phyloP scores from a whole-genome alignment of 2,888 invertebrate species.

The Oxytorus armatus region DNA sequence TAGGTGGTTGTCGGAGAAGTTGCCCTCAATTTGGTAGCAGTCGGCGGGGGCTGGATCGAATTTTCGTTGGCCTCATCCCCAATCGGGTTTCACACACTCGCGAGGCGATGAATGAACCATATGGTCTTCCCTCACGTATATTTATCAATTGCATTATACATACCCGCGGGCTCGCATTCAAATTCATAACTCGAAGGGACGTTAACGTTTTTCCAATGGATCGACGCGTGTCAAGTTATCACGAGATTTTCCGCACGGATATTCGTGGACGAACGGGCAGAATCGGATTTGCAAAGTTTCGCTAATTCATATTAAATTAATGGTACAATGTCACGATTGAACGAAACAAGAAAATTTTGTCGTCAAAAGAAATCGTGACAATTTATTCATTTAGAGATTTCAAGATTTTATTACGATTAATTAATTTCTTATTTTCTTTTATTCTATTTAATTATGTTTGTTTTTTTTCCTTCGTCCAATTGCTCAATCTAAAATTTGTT shows the following conservation, averaged over 20 bases:
- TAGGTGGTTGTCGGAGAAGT: conserved; percentile 62
- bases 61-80: conserved; percentile 56
- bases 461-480: no score
- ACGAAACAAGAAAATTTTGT: no score
- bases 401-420: no score
- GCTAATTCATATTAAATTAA: no score
- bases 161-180: background rate
- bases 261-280: no score
- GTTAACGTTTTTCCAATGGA: background rate
- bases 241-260: background rate
- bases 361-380: no score
- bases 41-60: conserved; percentile 63
- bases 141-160: conserved; percentile 12
- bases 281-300: no score
- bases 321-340: no score
- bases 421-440: no score
- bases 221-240: background rate
- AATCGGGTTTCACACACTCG: conserved; percentile 53
- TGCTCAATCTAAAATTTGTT: no score
- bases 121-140: conserved; percentile 37
- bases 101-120: conserved; percentile 69
- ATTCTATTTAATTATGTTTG: no score
- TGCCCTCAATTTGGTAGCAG: conserved; percentile 68
- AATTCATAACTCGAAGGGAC: background rate
- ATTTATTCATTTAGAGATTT: no score